These are phyloP conservation scores for Zaprionus africanus DNA, from an alignment of 1,140 invertebrate genomes.

Conservation along the genomic window DNA sequence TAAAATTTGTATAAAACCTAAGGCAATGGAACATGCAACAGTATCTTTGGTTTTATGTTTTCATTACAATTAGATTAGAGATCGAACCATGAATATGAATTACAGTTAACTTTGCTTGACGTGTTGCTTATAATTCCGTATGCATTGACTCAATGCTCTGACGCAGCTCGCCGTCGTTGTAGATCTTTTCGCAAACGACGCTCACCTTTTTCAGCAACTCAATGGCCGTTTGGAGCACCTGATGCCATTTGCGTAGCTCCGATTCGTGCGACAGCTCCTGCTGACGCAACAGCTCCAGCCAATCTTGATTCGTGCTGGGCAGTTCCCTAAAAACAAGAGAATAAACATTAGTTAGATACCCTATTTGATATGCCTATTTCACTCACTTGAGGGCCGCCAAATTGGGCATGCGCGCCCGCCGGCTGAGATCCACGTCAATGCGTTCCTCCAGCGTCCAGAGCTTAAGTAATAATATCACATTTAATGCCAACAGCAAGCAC, in stretches of 20 bases:
- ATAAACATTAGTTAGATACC: neutral
- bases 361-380: neutral
- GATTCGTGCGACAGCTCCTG: conserved; percentile 91
- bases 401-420: conserved; percentile 81
- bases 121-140: conserved; percentile 66
- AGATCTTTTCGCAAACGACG: conserved; percentile 80
- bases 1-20: conserved; percentile 9
- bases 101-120: conserved; percentile 24
- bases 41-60: conserved; percentile 23
- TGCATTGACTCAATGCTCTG: conserved; percentile 71
- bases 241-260: conserved; percentile 91
- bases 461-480: conserved; percentile 92
- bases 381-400: conserved; percentile 71
- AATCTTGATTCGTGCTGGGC: conserved; percentile 90
- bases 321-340: conserved; percentile 73
- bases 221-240: conserved; percentile 88
- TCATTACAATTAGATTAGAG: conserved; percentile 29
- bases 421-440: conserved; percentile 78
- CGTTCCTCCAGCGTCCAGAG: conserved; percentile 89
- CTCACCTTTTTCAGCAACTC: conserved; percentile 88
- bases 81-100: conserved; percentile 46
- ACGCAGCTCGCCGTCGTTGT: conserved; percentile 69
- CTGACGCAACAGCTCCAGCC: conserved; percentile 90
- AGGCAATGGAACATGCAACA: conserved; percentile 52
- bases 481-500: conserved; percentile 89